These are phyloP conservation scores for Ceyx melanurus DNA, from an alignment of 2,113 vertebrate genomes.

Conservation along the genomic window DNA sequence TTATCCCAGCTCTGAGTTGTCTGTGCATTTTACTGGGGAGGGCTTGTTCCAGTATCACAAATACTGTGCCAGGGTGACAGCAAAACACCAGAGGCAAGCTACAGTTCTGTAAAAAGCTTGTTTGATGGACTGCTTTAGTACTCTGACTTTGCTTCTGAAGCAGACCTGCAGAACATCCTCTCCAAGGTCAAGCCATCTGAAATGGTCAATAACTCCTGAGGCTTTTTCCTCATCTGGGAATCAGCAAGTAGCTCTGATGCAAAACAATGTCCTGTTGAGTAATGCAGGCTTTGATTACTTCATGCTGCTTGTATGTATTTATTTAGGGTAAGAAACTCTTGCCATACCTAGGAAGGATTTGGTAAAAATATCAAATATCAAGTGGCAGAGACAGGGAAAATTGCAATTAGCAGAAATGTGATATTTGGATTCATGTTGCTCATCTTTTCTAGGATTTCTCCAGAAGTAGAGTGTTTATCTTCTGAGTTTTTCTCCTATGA, in stretches of 20 bases:
- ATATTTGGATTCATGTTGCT: background rate
- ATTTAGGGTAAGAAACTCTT: background rate
- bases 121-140: background rate
- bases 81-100: background rate
- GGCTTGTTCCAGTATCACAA: background rate
- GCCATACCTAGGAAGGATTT: background rate
- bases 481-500: background rate
- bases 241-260: background rate
- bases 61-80: background rate
- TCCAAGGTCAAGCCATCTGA: background rate
- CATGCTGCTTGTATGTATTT: background rate
- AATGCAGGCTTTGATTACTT: background rate
- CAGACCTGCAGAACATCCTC: accelerated
- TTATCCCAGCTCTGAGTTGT: background rate
- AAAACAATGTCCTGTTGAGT: background rate
- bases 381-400: background rate
- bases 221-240: background rate
- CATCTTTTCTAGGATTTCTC: background rate
- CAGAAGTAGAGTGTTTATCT: background rate
- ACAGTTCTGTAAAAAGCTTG: background rate
- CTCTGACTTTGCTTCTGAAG: background rate
- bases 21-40: background rate
- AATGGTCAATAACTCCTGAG: background rate
- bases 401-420: background rate
- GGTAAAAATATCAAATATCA: background rate